Evolutionary conservation across 2,113 vertebrate species (phyloP), one percentile per base, ranked within the genome.

Genomic region (Galemys pyrenaicus): DNA sequence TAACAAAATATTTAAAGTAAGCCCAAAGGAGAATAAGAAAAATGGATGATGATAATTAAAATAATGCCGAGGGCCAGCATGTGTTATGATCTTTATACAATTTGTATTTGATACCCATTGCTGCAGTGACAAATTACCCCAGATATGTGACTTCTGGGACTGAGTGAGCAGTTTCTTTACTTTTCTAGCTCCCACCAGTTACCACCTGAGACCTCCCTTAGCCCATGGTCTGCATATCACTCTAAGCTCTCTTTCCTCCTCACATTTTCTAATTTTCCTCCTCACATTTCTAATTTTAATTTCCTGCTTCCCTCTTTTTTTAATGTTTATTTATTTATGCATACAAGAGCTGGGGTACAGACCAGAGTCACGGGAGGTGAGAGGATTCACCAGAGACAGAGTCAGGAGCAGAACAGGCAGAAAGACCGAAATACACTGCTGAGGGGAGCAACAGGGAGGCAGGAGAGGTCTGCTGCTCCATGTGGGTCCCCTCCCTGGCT

Each of bases 1-100:
- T 82, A 39, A 92, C 2, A 74, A 80, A 92, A 94, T 54, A 49
- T 9, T 32, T 9, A 54, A 77, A 80, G 35, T 15, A 56, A 89
- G 54, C 24, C 3, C 12, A 65, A 74, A 28, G 22, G 56, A 80
- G 37, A 71, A 78, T 30, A 68, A n/a, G 12, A 88, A 94, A 92
- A 80, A 49, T 80, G 85, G 49, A 65, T 32, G 37, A 22, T 35
- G 74, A 22, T n/a, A 32, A 79, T 65, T 22, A n/a, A 70, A 95
- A 70, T 28, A 13, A 32, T 32, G 13, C 8, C 44, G 17, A 11
- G 20, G 35, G 0, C 13, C 2, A 9, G 32, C 4, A 19, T 26
- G 4, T 39, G 17, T 81, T 30, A 35, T 8, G 22, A 41, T 37
- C 30, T 39, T 79, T 35, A 16, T 13, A 22, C 0, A 22, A 37